Evolutionary conservation across 2,888 invertebrate species (phyloP).

Genomic region (Pandemis heparana): DNA sequence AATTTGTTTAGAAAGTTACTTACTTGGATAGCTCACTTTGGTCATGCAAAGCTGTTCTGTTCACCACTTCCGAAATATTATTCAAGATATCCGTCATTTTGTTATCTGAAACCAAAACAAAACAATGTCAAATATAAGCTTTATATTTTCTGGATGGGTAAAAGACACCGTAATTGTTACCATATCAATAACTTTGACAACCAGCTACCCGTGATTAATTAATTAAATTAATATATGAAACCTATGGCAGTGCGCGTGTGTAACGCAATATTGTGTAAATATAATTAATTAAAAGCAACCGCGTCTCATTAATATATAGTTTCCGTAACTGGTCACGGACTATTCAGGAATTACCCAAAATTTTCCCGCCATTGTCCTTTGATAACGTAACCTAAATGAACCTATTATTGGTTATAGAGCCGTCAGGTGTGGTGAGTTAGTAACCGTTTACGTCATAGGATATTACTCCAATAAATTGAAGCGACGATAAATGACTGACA

Average conservation of each 20-base stretch:
- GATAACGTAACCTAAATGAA: background rate
- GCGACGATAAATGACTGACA: too few species aligned
- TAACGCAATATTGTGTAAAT: background rate
- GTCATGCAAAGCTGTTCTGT: conserved; percentile 48
- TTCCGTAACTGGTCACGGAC: background rate
- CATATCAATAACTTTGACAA: background rate
- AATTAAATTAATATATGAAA: background rate
- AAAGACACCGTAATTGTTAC: background rate
- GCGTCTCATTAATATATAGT: background rate
- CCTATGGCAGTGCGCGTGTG: background rate
- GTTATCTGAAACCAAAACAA: conserved; percentile 50
- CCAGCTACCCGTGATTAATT: background rate
- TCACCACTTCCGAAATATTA: conserved; percentile 49
- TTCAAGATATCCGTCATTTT: conserved; percentile 55
- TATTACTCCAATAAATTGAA: too few species aligned
- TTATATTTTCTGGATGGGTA: background rate
- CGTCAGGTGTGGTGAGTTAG: background rate
- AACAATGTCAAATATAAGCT: background rate
- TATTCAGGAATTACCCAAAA: background rate
- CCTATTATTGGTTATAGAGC: background rate
- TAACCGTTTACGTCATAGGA: too few species aligned
- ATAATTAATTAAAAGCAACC: background rate
- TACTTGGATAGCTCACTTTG: conserved; percentile 59
- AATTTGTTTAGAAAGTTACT: conserved; percentile 41
- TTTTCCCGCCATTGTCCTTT: background rate